Evolutionary conservation across 1,140 invertebrate genomes (phyloP).

Genomic region (Fopius arisanus): DNA sequence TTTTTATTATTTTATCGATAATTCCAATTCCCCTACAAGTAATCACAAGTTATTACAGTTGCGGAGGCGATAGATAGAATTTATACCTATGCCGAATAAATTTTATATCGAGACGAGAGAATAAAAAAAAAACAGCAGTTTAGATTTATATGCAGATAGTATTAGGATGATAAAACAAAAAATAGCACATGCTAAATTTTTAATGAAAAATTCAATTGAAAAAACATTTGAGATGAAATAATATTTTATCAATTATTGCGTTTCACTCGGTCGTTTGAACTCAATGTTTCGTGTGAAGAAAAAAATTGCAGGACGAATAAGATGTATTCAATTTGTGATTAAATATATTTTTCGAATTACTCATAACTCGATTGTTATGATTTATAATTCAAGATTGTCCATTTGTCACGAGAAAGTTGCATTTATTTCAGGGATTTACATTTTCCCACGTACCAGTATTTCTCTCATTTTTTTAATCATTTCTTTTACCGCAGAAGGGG

Average conservation of each 20-base stretch:
- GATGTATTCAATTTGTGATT: conserved; percentile 33
- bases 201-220: background rate
- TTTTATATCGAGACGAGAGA: conserved; percentile 41
- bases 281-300: background rate
- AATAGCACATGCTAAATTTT: conserved; percentile 18
- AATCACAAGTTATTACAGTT: background rate
- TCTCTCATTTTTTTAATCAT: background rate
- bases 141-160: conserved; percentile 46
- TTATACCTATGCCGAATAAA: conserved; percentile 43
- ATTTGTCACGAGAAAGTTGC: background rate
- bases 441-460: conserved; percentile 2
- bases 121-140: conserved; percentile 42
- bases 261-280: too few relatives aligned
- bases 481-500: background rate
- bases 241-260: background rate
- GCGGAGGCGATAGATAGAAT: conserved; percentile 48
- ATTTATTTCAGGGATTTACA: background rate
- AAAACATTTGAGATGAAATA: background rate
- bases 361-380: conserved; percentile 7
- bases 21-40: background rate
- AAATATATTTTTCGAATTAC: conserved; percentile 36
- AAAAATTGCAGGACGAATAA: conserved; percentile 24
- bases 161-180: conserved; percentile 31
- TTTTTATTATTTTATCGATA: background rate
- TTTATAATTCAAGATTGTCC: background rate